These are phyloP conservation scores for Jacana jacana DNA, from an alignment of 2,113 vertebrate genomes.

Conservation along the genomic window DNA sequence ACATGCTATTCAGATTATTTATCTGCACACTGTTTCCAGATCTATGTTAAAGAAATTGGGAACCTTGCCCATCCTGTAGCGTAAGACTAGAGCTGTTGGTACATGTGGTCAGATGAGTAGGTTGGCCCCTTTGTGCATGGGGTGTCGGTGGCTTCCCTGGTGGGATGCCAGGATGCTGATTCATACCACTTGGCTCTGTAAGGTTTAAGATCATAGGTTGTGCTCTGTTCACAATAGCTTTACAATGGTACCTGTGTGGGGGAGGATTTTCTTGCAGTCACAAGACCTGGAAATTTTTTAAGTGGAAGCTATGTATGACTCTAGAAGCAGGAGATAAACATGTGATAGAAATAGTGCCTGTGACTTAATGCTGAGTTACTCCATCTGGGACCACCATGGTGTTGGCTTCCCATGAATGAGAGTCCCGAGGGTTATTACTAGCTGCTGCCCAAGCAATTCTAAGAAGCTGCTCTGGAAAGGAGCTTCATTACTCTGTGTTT, in stretches of 20 bases:
- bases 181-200: background rate
- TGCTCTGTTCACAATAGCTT: background rate
- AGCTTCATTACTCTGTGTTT: background rate
- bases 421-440: background rate
- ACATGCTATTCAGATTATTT: background rate
- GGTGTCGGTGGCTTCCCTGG: background rate
- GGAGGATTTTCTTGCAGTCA: background rate
- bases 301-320: background rate
- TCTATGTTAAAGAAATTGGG: background rate
- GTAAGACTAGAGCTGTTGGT: background rate
- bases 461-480: background rate
- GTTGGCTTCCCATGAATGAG: conserved; percentile 18
- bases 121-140: background rate
- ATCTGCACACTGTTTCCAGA: background rate
- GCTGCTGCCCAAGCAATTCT: conserved; percentile 12
- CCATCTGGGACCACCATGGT: background rate
- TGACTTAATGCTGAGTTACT: conserved; percentile 37
- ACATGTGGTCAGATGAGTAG: background rate
- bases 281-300: background rate
- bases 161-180: background rate
- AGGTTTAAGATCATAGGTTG: background rate
- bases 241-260: background rate
- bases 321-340: background rate
- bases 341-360: background rate
- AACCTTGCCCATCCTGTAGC: background rate